These are phyloP conservation scores for Alcedo quadribrachys DNA, from an alignment of 2,797 vertebrate species.

Conservation along the genomic window DNA sequence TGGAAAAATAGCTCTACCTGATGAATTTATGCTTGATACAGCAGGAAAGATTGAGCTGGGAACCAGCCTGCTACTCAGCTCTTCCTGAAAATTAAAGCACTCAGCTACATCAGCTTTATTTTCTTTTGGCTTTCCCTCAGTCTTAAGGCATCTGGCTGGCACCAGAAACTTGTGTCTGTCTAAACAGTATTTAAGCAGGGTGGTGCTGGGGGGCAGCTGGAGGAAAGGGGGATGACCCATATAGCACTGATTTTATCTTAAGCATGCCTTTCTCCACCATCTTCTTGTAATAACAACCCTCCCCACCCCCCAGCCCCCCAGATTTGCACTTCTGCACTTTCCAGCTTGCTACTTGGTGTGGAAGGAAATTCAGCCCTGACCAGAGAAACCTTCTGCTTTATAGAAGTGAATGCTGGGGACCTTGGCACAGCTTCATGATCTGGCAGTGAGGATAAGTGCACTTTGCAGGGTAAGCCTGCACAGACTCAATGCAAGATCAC, in stretches of 20 bases:
- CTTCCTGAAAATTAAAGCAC: neutral
- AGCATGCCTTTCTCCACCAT: neutral
- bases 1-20: conserved; percentile 15
- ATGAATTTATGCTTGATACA: conserved; percentile 28
- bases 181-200: neutral
- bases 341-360: accelerated
- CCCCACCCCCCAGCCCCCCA: neutral
- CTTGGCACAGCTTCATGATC: neutral
- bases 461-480: neutral
- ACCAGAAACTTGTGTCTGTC: neutral
- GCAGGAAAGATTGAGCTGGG: conserved; percentile 8
- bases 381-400: accelerated
- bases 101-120: neutral
- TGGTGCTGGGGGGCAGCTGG: neutral
- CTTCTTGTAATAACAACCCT: neutral
- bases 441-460: neutral
- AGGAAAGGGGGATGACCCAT: neutral
- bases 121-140: neutral
- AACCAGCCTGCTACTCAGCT: neutral
- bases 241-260: neutral
- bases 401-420: neutral
- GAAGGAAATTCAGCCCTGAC: neutral
- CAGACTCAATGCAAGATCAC: neutral
- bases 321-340: neutral
- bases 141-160: neutral